Base-by-base conservation (phyloP, 2,888 invertebrate genomes). In the Aspidiotus destructor region DNA sequence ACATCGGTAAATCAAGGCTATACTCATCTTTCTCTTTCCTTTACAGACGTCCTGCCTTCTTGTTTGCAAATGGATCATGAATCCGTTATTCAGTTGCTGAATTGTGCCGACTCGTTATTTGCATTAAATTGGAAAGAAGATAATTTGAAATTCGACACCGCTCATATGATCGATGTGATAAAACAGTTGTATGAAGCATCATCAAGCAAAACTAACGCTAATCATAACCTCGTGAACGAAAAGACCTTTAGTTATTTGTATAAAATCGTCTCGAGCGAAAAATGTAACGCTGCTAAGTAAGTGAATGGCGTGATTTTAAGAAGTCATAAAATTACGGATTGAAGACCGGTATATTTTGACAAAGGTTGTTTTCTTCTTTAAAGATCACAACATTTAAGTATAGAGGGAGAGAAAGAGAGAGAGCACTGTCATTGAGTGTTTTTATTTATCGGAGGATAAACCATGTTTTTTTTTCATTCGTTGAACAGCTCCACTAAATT, bases 241-340 rank as follows among this genome's bases (percentile, higher is more conserved):
- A 65, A 65, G 44, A 65, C 57, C 8, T 65, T 65, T 44, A 8
- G 28, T 57, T 65, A 65, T 28, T 53, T 68, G 16, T 68, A 68
- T 8, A 68, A 68, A 54, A 58, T 60, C 2, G 15, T 54, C 11
- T 41, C 60, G 13, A 60, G 52, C n/a, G 44, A 60, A 15, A 60
- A 41, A 60, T 41, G 41, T 2, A 52, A n/a, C 42, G 48, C 48
- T 13, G 15, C 58, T 9, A 55, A 53, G 58, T 52, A 9, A 40
- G 62, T 11, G 1, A 5, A 28, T 28, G 28, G 28, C 28, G 28
- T 28, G 5, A 28, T 28, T 1, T 28, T 3, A 28, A 28, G 28
- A 28, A 28, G 28, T 28, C 1, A 28, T 28, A 28, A 28, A 28
- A 28, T 28, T 28, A 28, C 28, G 5, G 5, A 28, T 28, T 28